Conservation (phyloP, 2,113 vertebrate genomes). For the Microtus montanus region DNA sequence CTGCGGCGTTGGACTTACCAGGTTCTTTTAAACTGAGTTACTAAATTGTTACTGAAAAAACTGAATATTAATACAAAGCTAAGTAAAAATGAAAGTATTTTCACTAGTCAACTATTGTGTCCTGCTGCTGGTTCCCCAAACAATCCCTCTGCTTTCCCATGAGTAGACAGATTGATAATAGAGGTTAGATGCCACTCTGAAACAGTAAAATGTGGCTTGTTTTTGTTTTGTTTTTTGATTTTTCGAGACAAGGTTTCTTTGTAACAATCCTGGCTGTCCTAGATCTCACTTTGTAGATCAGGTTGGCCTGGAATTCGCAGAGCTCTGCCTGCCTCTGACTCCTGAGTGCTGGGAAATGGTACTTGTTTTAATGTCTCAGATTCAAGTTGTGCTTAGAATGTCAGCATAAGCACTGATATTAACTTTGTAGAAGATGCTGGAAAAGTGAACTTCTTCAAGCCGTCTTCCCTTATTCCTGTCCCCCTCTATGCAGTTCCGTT, state of each 20-base stretch:
- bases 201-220: not conserved
- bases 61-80: not conserved
- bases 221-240: not conserved
- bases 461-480: not conserved
- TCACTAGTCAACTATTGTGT: not conserved
- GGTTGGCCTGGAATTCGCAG: too few relatives aligned
- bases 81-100: not conserved
- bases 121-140: not conserved
- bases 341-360: not conserved
- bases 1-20: not conserved
- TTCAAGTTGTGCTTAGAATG: not conserved
- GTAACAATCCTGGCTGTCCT: too few relatives aligned
- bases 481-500: constrained; percentile 80
- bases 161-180: not conserved
- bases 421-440: not conserved
- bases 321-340: too few relatives aligned
- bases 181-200: not conserved
- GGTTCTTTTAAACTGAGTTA: not conserved
- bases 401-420: not conserved
- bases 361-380: not conserved
- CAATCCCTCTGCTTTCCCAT: not conserved
- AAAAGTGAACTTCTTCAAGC: not conserved
- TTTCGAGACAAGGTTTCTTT: too few relatives aligned
- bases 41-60: not conserved
- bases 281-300: too few relatives aligned